A percentile compares a stretch with the other conserved stretches of the same genome.
These are phyloP conservation scores for Tethya wilhelma DNA, from an alignment of 37 sponge, comb jelly and placozoan genomes.

Conservation along the genomic window DNA sequence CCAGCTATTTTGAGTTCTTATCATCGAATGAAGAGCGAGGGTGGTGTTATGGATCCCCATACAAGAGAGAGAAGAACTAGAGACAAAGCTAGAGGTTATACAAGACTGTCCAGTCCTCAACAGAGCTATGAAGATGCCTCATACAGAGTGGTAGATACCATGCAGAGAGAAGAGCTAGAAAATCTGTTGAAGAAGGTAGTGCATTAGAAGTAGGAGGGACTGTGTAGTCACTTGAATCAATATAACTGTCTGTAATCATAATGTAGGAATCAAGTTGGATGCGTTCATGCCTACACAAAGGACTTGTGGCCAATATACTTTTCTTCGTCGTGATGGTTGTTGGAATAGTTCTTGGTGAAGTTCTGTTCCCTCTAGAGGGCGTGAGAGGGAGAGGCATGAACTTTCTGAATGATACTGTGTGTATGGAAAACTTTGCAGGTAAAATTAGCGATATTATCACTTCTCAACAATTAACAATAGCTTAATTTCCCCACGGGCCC, in stretches of 20 bases:
- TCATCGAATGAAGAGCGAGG: too few relatives aligned
- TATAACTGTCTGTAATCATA: background rate
- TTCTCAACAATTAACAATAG: background rate
- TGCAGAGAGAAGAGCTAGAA: constrained; percentile 35
- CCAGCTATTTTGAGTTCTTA: too few relatives aligned
- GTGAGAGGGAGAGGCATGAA: constrained; percentile 13
- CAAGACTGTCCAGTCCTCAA: too few relatives aligned
- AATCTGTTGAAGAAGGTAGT: constrained; percentile 30
- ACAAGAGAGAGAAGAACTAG: too few relatives aligned
- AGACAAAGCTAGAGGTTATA: too few relatives aligned
- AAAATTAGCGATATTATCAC: background rate
- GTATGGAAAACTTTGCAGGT: constrained; percentile 20
- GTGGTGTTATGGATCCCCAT: too few relatives aligned
- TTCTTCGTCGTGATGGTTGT: constrained; percentile 61
- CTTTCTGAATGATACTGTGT: constrained; percentile 8
- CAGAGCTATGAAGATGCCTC: too few relatives aligned
- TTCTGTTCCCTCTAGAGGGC: constrained; percentile 38
- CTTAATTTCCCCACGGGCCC: background rate
- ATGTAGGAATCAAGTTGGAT: constrained; percentile 48
- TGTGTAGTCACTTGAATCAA: background rate
- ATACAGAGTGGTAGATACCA: constrained; percentile 21
- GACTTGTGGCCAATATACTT: constrained; percentile 26
- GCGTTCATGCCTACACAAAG: constrained; percentile 52
- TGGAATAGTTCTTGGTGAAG: constrained; percentile 53
- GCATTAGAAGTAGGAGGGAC: background rate